These are phyloP conservation scores for Podocnemis expansa DNA, from an alignment of 2,113 vertebrate species.

Conservation along the genomic window DNA sequence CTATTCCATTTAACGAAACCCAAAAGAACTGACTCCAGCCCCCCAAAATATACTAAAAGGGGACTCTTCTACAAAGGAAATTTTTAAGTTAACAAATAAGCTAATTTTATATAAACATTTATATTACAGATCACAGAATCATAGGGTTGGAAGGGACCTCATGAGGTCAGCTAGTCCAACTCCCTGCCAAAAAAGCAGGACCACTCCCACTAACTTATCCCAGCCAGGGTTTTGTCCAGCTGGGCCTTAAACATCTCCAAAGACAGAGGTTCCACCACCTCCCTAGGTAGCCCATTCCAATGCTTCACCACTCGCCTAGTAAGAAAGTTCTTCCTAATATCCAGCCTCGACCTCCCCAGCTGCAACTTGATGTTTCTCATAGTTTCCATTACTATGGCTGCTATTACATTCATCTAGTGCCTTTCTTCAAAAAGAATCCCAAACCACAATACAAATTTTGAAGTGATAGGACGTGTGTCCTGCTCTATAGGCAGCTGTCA, in stretches of 20 bases:
- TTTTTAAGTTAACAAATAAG: neutral
- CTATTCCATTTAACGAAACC: neutral
- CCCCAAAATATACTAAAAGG: neutral
- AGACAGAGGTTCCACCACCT: no score
- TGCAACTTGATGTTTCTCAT: neutral
- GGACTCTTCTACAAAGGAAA: constrained; percentile 4
- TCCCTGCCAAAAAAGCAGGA: no score
- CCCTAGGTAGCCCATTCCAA: no score
- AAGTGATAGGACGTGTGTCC: neutral
- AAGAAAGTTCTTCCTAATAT: no score
- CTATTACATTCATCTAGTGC: neutral
- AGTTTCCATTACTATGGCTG: neutral
- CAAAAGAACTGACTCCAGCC: neutral
- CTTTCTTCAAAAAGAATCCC: constrained; percentile 26
- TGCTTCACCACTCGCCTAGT: no score
- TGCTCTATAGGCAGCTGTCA: neutral
- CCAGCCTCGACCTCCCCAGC: no score
- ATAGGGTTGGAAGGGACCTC: no score
- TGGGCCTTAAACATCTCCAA: no score
- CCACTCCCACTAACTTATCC: no score
- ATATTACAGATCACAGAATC: constrained; percentile 61
- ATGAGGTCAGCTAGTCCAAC: no score
- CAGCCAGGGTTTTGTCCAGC: no score
- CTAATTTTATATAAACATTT: constrained; percentile 38
- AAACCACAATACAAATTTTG: constrained; percentile 6